Conservation (phyloP, 2,888 invertebrate genomes). For the Conistra vaccinii region DNA sequence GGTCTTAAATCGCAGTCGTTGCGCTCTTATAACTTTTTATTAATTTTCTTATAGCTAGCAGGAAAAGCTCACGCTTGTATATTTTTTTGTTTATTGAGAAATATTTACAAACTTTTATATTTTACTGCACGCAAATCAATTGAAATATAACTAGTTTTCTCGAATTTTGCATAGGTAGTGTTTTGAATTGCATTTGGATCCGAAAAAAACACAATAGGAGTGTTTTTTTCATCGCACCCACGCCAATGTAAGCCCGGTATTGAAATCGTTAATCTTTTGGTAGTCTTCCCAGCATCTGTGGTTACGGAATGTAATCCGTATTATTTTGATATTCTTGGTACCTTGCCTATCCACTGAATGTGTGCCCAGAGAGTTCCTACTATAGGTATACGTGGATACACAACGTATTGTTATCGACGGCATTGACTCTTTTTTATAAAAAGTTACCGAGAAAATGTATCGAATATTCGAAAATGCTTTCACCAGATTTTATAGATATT, state of each 20-base stretch:
- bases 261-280: conserved; percentile 16
- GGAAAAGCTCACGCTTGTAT: neutral
- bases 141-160: neutral
- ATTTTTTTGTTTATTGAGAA: neutral
- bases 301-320: conserved; percentile 23
- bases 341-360: neutral
- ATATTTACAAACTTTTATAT: neutral
- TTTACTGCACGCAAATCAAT: no score
- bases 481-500: neutral
- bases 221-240: neutral
- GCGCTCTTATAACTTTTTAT: neutral
- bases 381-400: neutral
- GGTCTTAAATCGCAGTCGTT: neutral
- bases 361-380: neutral
- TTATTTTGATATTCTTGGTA: conserved; percentile 15
- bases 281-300: neutral
- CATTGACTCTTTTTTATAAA: neutral
- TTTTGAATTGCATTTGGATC: neutral
- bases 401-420: no score
- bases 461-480: neutral
- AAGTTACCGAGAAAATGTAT: neutral
- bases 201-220: neutral
- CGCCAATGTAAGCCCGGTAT: neutral
- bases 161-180: neutral
- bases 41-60: neutral